Evolutionary conservation across 2,797 vertebrate species (phyloP).

Genomic region (Neolamprologus multifasciatus): DNA sequence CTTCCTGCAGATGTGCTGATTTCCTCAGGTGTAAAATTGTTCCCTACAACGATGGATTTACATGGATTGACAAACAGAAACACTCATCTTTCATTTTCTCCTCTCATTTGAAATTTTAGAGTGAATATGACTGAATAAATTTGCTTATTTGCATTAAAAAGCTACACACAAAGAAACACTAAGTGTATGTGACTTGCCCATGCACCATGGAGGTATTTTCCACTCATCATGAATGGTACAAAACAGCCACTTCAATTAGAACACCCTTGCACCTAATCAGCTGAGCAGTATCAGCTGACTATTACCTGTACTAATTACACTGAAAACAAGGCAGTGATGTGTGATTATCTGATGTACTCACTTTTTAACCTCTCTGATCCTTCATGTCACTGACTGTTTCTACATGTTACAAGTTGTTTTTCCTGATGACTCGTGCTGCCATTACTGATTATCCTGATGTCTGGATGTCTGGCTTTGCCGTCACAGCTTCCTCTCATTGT

Average conservation of each 20-base stretch:
- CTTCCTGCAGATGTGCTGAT: not conserved
- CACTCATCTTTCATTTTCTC: not conserved
- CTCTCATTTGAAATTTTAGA: not conserved
- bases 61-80: not conserved
- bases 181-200: not conserved
- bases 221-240: not conserved
- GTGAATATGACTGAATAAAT: not conserved
- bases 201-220: not conserved
- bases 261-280: not conserved
- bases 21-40: not conserved
- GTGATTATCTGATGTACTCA: not conserved
- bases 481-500: not conserved
- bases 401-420: not conserved
- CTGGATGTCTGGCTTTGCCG: not conserved
- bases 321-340: not conserved
- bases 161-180: not conserved
- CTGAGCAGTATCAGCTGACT: not conserved
- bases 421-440: not conserved
- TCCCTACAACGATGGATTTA: not conserved
- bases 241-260: not conserved
- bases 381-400: not conserved
- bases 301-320: not conserved
- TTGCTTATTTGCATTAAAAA: not conserved
- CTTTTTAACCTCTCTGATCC: not conserved
- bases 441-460: conserved; percentile 6